Evolutionary conservation across 2,113 vertebrate species (phyloP).

Genomic region (Chascanopsetta lugubris): DNA sequence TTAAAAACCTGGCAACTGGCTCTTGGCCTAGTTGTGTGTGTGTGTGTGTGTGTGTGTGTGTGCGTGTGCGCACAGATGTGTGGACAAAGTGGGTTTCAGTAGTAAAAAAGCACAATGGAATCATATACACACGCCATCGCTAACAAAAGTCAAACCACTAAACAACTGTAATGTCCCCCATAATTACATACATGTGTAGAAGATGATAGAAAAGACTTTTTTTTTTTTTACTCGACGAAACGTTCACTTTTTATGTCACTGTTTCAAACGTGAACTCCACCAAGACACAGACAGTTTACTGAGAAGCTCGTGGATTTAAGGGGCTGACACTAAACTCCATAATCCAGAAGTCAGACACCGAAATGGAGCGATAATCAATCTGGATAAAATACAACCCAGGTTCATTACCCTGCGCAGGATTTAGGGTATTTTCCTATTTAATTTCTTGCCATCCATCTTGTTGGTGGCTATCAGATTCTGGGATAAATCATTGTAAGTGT

Average conservation of each 20-base stretch:
- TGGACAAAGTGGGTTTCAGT: slow-evolving; percentile 36
- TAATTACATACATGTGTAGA: slow-evolving; percentile 57
- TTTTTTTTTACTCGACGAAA: slow-evolving; percentile 40
- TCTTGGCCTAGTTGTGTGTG: slow-evolving; percentile 7
- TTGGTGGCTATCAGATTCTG: background rate
- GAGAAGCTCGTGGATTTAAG: slow-evolving; percentile 2
- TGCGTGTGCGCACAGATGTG: slow-evolving; percentile 1
- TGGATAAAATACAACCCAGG: background rate
- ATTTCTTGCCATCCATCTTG: background rate
- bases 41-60: slow-evolving; percentile 10
- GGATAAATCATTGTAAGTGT: background rate
- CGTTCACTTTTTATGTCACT: slow-evolving; percentile 25
- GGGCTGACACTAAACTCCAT: background rate
- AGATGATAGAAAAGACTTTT: slow-evolving; percentile 44
- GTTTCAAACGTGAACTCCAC: too few relatives aligned
- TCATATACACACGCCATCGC: slow-evolving; percentile 48
- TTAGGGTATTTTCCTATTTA: background rate
- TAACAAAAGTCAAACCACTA: slow-evolving; percentile 54
- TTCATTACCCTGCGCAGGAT: background rate
- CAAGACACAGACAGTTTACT: too few relatives aligned
- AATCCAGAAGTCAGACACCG: background rate
- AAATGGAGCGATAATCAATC: background rate
- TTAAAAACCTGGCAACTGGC: slow-evolving; percentile 48
- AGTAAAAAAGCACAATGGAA: slow-evolving; percentile 54
- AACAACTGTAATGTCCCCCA: slow-evolving; percentile 53